Evolutionary conservation across 2,113 vertebrate genomes (phyloP).

Genomic region (Alethe diademata): DNA sequence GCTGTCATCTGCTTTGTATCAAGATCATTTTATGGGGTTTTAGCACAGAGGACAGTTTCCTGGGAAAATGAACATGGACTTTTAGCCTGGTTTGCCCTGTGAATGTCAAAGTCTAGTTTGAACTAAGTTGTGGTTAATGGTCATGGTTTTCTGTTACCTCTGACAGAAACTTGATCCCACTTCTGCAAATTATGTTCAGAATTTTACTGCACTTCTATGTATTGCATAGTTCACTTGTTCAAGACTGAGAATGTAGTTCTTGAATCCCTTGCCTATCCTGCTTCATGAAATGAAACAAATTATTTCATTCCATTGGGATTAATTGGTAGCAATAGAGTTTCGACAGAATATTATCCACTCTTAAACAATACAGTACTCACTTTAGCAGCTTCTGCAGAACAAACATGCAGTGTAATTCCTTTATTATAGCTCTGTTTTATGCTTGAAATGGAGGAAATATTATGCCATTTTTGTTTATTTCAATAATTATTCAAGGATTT

Average conservation of each 20-base stretch:
- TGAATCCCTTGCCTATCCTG: not conserved
- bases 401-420: not conserved
- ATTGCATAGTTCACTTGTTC: not conserved
- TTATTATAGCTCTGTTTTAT: not conserved
- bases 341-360: not conserved
- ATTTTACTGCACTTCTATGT: not conserved
- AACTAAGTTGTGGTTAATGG: not conserved
- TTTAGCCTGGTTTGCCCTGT: not conserved
- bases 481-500: not conserved
- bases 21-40: not conserved
- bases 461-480: not conserved
- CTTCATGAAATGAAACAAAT: not conserved
- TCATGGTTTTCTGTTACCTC: not conserved
- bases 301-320: not conserved
- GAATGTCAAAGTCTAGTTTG: not conserved
- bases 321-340: not conserved
- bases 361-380: accelerated
- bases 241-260: not conserved
- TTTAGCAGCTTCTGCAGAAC: not conserved
- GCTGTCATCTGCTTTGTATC: slow-evolving; percentile 20
- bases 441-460: not conserved
- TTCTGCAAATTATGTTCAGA: not conserved
- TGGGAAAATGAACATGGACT: not conserved
- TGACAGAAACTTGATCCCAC: not conserved
- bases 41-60: not conserved